Conservation (phyloP, 2,797 vertebrate genomes). For the Sebastes itinus region DNA sequence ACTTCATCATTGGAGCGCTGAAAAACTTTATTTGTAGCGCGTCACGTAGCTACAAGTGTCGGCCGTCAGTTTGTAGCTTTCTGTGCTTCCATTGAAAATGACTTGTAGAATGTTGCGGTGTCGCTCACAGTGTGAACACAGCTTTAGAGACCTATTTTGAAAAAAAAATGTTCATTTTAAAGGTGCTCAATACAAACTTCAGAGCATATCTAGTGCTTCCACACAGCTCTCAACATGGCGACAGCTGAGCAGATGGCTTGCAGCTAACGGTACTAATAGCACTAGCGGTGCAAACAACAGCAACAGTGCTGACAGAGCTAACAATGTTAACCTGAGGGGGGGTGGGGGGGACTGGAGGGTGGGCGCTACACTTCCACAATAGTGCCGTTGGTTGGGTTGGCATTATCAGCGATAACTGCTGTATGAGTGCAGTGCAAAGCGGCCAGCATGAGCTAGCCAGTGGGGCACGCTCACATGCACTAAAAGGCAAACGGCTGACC, state of each 20-base stretch:
- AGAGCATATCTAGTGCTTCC: background rate
- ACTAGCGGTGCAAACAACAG: background rate
- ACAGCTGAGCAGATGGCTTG: too few species aligned
- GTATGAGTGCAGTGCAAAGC: background rate
- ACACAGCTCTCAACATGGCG: background rate
- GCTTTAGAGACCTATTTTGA: background rate
- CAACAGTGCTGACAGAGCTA: background rate
- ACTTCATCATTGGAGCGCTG: too few species aligned
- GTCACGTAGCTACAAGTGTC: too few species aligned
- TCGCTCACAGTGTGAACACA: too few species aligned
- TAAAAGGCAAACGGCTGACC: background rate
- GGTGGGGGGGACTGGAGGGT: too few species aligned
- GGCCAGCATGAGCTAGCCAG: background rate
- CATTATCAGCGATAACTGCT: fast-evolving
- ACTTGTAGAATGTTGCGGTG: too few species aligned
- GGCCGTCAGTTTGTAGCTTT: too few species aligned
- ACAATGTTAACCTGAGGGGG: background rate
- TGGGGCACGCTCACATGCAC: background rate
- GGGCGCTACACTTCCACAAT: background rate
- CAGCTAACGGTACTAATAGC: background rate
- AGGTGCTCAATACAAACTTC: background rate
- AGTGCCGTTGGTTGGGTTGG: background rate
- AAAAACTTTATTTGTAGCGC: too few species aligned
- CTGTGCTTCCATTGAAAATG: too few species aligned
- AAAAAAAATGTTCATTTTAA: background rate